Evolutionary conservation across 2,797 vertebrate species (phyloP).

Genomic region (Cirrhinus mrigala): DNA sequence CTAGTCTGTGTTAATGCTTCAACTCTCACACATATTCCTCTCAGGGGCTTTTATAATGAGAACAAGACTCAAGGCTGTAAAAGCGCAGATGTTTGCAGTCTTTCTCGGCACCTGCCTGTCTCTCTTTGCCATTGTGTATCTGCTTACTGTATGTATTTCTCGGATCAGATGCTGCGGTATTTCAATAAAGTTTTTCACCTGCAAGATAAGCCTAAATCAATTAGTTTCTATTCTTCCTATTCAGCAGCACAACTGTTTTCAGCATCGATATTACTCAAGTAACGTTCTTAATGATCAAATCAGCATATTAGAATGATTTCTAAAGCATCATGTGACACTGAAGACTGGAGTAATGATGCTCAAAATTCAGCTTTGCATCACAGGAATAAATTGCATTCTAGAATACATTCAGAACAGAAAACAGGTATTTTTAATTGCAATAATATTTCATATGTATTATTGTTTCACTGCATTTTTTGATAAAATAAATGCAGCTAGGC

Average conservation of each 20-base stretch:
- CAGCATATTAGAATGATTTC: too few relatives aligned
- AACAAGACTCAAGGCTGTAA: background rate
- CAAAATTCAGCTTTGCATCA: too few relatives aligned
- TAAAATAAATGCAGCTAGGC: too few relatives aligned
- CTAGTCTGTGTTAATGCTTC: background rate
- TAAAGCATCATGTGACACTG: too few relatives aligned
- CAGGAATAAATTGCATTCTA: background rate
- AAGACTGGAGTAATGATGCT: too few relatives aligned
- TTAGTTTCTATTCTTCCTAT: background rate
- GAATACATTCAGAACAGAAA: background rate
- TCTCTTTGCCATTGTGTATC: background rate
- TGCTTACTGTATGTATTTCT: background rate
- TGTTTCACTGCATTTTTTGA: too few relatives aligned
- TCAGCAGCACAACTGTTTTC: background rate
- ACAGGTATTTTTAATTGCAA: background rate
- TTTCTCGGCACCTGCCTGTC: background rate
- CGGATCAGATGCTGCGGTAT: background rate
- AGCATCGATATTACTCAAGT: background rate
- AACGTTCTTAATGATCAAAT: background rate
- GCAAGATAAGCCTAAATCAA: background rate
- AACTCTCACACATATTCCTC: background rate
- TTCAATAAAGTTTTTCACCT: background rate
- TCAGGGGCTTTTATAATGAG: conserved; percentile 22
- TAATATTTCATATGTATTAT: too few relatives aligned
- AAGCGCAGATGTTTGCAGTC: background rate